Base-by-base conservation (phyloP, 1,140 invertebrate species). In the Tetragonula clypearis region DNA sequence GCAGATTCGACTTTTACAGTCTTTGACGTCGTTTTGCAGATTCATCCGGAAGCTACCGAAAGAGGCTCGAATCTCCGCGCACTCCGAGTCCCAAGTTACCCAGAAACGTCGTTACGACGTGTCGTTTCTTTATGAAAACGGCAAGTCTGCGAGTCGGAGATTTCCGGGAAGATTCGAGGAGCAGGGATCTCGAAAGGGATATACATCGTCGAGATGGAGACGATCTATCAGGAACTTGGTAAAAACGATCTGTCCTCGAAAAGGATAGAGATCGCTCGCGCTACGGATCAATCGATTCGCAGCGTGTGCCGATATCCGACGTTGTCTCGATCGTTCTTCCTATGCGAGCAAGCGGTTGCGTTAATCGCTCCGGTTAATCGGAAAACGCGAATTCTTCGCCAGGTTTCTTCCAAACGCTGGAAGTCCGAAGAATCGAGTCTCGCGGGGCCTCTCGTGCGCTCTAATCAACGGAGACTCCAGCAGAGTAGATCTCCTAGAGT, bases 1-100 rank as follows among this genome's bases (percentile, higher is more conserved):
- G 23, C 84, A 78, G 30, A 30, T 30, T 73, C 84, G 71, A 62
- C 74, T 49, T 49, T 49, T 49, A 49, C 56, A 82, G 56, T 41
- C 21, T 58, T 73, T 58, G 17, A 6, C 56, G 62, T 78, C 83
- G 82, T 62, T 84, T 89, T 88, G 84, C 75, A 75, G 80, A 86
- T 89, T 89, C 85, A 75, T 84, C 82, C 77, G 76, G 80, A 66
- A 71, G 86, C 79, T 8, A 75, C 65, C 78, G 79, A 77, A 80
- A 88, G 87, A 71, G 84, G 75, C 68, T 84, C 84, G 87, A 88
- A 89, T 30, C 30, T 30, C 30, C 87, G 84, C 85, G 79, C 80
- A 77, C 41, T 49, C 41, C 41, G 41, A 49, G 41, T 49, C 8
- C 41, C 41, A 49, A 0, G 41, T 49, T 49, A 8, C 41, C 41